Evolutionary conservation across 2,888 invertebrate genomes (phyloP).

Genomic region (Ochropleura plecta): DNA sequence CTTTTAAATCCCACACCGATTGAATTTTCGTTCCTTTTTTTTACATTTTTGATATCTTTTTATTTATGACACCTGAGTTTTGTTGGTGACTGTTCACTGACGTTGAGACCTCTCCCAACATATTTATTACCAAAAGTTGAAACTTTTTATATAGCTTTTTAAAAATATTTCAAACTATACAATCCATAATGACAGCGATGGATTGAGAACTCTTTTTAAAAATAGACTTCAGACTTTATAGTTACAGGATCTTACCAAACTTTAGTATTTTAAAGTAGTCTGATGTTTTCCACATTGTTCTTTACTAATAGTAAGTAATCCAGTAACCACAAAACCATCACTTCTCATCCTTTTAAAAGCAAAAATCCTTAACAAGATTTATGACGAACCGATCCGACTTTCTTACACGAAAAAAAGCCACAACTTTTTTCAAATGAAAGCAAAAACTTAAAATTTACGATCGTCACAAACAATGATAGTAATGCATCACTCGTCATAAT

Average conservation of each 20-base stretch:
- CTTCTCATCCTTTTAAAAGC: slow-evolving; percentile 28
- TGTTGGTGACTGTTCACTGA: slow-evolving; percentile 56
- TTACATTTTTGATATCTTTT: slow-evolving; percentile 60
- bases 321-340: slow-evolving; percentile 23
- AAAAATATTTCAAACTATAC: slow-evolving; percentile 12
- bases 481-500: slow-evolving; percentile 90
- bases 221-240: not conserved
- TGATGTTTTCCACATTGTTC: not conserved
- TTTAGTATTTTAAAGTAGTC: not conserved
- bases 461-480: slow-evolving; percentile 82
- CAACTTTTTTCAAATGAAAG: slow-evolving; percentile 59
- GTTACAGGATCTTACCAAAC: not conserved
- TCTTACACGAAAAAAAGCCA: slow-evolving; percentile 56
- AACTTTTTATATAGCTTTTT: not conserved
- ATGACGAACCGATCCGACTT: slow-evolving; percentile 58
- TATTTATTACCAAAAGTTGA: slow-evolving; percentile 18
- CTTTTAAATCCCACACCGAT: slow-evolving; percentile 76
- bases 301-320: slow-evolving; percentile 5
- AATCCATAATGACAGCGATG: not conserved
- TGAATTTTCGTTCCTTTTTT: slow-evolving; percentile 70
- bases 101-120: slow-evolving; percentile 33
- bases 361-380: slow-evolving; percentile 56
- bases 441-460: slow-evolving; percentile 81
- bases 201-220: not conserved
- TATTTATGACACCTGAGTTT: slow-evolving; percentile 66